phyloP scores from a whole-genome alignment of 2,113 vertebrate species.

The Neolamprologus brichardi region DNA sequence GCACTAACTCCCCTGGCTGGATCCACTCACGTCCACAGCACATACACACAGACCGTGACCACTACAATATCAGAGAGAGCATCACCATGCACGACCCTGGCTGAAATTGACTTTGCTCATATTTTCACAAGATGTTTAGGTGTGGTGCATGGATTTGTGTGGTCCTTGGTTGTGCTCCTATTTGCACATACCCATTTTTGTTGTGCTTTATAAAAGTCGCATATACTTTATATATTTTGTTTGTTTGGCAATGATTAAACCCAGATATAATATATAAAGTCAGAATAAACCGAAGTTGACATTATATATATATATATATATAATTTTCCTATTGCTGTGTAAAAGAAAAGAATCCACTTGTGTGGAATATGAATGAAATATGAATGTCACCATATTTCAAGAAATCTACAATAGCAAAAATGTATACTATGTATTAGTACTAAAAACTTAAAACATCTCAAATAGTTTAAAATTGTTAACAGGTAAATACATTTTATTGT shows the following conservation, averaged over 20 bases:
- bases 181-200: neutral
- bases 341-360: neutral
- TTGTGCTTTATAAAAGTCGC: neutral
- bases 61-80: constrained; percentile 64
- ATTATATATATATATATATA: neutral
- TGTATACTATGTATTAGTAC: neutral
- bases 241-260: neutral
- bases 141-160: constrained; percentile 14
- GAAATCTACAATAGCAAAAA: neutral
- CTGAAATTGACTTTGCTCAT: constrained; percentile 61
- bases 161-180: constrained; percentile 34
- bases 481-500: neutral
- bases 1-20: constrained; percentile 61
- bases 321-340: neutral
- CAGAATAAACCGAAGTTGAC: neutral
- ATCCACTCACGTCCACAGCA: constrained; percentile 53
- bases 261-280: neutral
- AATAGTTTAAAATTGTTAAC: neutral
- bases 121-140: constrained; percentile 54
- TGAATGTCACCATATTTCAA: neutral
- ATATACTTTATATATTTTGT: neutral
- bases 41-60: constrained; percentile 60
- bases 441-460: neutral
- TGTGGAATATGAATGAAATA: neutral
- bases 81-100: constrained; percentile 56